These are phyloP conservation scores for Mystacornis crossleyi DNA, from an alignment of 2,113 vertebrate species.

Conservation along the genomic window DNA sequence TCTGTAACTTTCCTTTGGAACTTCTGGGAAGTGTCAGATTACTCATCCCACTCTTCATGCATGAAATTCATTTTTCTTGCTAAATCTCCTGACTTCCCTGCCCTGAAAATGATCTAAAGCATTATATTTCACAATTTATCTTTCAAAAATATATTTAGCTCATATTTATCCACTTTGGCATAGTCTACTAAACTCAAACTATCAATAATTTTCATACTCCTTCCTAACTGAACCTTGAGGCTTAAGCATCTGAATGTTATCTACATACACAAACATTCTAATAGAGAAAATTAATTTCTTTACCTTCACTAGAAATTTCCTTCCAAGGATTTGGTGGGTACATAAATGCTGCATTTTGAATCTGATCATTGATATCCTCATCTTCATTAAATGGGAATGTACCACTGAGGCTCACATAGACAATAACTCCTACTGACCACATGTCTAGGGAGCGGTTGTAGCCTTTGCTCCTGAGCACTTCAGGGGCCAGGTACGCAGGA, in stretches of 20 bases:
- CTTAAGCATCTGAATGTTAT: neutral
- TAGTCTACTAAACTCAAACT: neutral
- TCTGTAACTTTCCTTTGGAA: neutral
- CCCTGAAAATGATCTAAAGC: neutral
- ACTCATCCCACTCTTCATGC: neutral
- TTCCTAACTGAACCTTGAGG: neutral
- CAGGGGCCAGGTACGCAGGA: conserved; percentile 93
- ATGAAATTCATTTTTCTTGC: neutral
- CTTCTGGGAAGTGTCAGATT: neutral
- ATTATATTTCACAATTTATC: neutral
- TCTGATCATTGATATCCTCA: conserved; percentile 98
- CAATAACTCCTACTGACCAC: conserved; percentile 98
- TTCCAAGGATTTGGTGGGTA: conserved; percentile 96
- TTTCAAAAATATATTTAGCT: neutral
- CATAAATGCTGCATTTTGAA: conserved; percentile 98
- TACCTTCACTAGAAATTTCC: conserved; percentile 95
- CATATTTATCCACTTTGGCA: neutral
- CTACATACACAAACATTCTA: neutral
- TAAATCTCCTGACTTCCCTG: neutral
- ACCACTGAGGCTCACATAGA: conserved; percentile 96
- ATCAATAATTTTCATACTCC: neutral
- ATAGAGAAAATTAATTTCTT: neutral
- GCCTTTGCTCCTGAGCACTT: conserved; percentile 95
- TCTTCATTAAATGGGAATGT: conserved; percentile 98
- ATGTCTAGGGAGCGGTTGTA: conserved; percentile 98